A percentile compares a stretch with the other conserved stretches of the same genome.
phyloP scores from a whole-genome alignment of 2,113 vertebrate species.

The Chrysemys picta region DNA sequence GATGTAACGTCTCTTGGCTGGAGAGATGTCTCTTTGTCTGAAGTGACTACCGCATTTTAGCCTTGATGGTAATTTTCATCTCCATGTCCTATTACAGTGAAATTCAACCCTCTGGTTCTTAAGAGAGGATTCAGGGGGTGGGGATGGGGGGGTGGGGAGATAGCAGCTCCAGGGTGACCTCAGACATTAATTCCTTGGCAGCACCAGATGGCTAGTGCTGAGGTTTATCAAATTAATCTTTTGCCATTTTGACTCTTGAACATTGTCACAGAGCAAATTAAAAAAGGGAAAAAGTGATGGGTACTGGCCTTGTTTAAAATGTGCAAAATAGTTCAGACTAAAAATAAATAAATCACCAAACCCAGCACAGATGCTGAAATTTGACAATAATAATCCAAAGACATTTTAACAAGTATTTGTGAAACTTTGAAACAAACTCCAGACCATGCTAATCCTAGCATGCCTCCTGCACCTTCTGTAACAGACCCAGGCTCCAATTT shows the following conservation, averaged over 20 bases:
- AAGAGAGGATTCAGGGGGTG: slow-evolving; percentile 29
- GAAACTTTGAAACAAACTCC: not conserved
- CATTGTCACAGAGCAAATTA: not conserved
- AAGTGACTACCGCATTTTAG: slow-evolving; percentile 38
- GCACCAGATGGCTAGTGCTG: slow-evolving; percentile 75
- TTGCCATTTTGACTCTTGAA: slow-evolving; percentile 33
- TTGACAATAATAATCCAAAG: not conserved
- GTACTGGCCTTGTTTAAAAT: not conserved
- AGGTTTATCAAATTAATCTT: slow-evolving; percentile 41
- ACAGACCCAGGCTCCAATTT: not conserved
- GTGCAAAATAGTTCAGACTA: not conserved
- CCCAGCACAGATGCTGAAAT: fast-evolving
- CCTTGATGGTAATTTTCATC: slow-evolving; percentile 71
- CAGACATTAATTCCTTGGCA: slow-evolving; percentile 54
- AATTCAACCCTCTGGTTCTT: slow-evolving; percentile 78
- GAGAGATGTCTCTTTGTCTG: slow-evolving; percentile 47
- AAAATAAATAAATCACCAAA: not conserved
- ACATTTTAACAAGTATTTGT: not conserved
- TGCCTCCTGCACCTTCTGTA: not conserved
- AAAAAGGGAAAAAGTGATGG: not conserved
- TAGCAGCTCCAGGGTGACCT: slow-evolving; percentile 56
- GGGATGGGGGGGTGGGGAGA: slow-evolving; percentile 15
- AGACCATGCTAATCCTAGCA: not conserved
- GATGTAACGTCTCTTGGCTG: not conserved
- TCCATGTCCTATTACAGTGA: slow-evolving; percentile 69